Percentiles rank a stretch among this genome's conserved stretches.
phyloP scores from a whole-genome alignment of 2,888 invertebrate genomes.

The Agrotis exclamationis region DNA sequence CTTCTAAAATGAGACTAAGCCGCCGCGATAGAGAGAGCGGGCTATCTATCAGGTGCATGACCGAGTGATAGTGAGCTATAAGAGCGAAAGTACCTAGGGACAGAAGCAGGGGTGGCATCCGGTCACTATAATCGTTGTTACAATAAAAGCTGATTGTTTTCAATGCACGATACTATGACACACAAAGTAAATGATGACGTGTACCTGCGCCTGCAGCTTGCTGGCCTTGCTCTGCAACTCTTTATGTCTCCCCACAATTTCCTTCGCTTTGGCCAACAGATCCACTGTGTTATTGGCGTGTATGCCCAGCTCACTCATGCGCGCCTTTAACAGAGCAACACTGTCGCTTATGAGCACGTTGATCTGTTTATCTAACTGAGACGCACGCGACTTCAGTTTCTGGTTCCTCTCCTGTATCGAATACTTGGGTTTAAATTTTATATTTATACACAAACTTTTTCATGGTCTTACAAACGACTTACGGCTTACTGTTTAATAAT shows the following conservation, averaged over 20 bases:
- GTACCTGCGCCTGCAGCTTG: constrained; percentile 96
- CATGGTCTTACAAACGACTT: constrained; percentile 50
- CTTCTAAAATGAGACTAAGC: constrained; percentile 60
- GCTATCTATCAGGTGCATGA: constrained; percentile 61
- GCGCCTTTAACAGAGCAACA: constrained; percentile 96
- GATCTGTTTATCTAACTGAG: constrained; percentile 98
- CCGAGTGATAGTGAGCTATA: constrained; percentile 61
- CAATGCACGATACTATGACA: constrained; percentile 62
- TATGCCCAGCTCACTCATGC: constrained; percentile 98
- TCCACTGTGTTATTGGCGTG: constrained; percentile 96
- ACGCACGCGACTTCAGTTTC: constrained; percentile 95
- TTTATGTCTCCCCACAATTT: constrained; percentile 98
- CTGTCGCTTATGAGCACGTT: constrained; percentile 98
- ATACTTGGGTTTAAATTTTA: constrained; percentile 48
- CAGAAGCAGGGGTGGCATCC: constrained; percentile 58
- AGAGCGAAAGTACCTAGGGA: constrained; percentile 62
- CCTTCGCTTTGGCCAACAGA: constrained; percentile 96
- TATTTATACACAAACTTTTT: constrained; percentile 45
- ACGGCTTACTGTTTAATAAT: constrained; percentile 43
- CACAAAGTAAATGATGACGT: constrained; percentile 33
- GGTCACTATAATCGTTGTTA: constrained; percentile 50
- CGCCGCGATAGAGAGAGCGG: constrained; percentile 54
- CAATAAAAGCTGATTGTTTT: constrained; percentile 44
- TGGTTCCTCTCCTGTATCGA: constrained; percentile 94
- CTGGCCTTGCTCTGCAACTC: constrained; percentile 97